These are phyloP conservation scores for Dichetophora obliterata DNA, from an alignment of 2,888 invertebrate genomes.

Conservation along the genomic window DNA sequence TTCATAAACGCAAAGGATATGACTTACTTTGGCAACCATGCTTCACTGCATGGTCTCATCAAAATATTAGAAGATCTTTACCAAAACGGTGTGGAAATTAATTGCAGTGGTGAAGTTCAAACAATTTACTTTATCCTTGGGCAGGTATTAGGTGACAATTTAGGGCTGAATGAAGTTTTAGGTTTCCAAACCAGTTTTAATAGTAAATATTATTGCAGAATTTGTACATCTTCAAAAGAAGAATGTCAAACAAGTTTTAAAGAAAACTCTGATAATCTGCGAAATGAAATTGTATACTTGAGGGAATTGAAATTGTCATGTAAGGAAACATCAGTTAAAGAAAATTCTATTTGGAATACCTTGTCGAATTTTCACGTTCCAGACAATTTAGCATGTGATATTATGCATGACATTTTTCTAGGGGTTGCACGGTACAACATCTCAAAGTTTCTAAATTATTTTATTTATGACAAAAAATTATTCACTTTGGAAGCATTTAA, in stretches of 20 bases:
- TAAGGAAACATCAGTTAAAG: not conserved
- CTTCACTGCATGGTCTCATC: too few relatives aligned
- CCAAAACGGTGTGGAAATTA: constrained; percentile 27
- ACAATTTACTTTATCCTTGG: constrained; percentile 38
- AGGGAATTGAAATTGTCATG: constrained; percentile 30
- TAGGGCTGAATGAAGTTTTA: constrained; percentile 48
- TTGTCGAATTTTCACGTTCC: too few relatives aligned
- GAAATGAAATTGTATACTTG: constrained; percentile 36
- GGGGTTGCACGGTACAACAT: too few relatives aligned
- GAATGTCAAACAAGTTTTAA: constrained; percentile 37
- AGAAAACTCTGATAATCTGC: constrained; percentile 34
- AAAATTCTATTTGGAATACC: too few relatives aligned
- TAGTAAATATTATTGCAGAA: constrained; percentile 43
- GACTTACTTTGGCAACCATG: constrained; percentile 31
- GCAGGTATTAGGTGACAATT: constrained; percentile 47
- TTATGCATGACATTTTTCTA: too few relatives aligned
- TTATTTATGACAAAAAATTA: too few relatives aligned
- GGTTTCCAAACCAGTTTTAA: constrained; percentile 43
- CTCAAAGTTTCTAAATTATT: too few relatives aligned
- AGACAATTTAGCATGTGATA: too few relatives aligned
- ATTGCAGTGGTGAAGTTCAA: not conserved
- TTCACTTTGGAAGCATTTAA: too few relatives aligned
- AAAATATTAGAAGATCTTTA: too few relatives aligned
- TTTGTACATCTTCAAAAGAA: constrained; percentile 46
- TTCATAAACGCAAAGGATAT: constrained; percentile 41